A percentile compares a stretch with the other conserved stretches of the same genome.
These are phyloP conservation scores for Florisuga fusca DNA, from an alignment of 2,797 vertebrate species.

Conservation along the genomic window DNA sequence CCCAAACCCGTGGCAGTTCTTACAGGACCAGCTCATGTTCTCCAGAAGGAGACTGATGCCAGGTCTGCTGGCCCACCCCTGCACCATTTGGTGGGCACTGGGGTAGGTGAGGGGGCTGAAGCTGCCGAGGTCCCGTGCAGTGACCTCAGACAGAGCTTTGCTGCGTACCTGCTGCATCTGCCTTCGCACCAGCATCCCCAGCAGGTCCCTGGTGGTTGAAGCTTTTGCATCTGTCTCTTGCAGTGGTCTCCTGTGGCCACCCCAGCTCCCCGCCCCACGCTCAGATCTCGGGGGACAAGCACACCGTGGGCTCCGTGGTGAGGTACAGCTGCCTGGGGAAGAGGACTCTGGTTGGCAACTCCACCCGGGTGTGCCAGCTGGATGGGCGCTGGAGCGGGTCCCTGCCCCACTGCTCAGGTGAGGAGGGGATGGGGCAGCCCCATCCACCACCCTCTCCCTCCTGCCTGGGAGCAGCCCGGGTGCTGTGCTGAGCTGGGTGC, in stretches of 20 bases:
- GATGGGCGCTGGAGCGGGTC: conserved; percentile 96
- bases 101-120: neutral
- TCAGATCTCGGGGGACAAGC: conserved; percentile 91
- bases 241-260: conserved; percentile 95
- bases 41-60: neutral
- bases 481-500: neutral
- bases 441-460: fast-evolving
- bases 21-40: neutral
- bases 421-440: neutral
- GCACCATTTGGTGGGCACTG: neutral
- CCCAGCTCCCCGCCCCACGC: conserved; percentile 91
- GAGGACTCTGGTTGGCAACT: conserved; percentile 89
- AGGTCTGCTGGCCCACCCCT: neutral
- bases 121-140: neutral
- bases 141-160: fast-evolving
- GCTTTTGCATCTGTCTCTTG: neutral
- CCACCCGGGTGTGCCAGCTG: conserved; percentile 94
- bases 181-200: fast-evolving
- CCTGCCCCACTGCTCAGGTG: conserved; percentile 96
- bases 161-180: neutral
- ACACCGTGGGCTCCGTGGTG: conserved; percentile 91
- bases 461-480: fast-evolving
- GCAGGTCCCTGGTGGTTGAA: fast-evolving
- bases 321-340: conserved; percentile 91
- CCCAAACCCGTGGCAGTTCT: neutral